Percentiles rank a stretch among this genome's conserved stretches.
phyloP scores from a whole-genome alignment of 2,797 vertebrate genomes.

The Molossus alvarezi region DNA sequence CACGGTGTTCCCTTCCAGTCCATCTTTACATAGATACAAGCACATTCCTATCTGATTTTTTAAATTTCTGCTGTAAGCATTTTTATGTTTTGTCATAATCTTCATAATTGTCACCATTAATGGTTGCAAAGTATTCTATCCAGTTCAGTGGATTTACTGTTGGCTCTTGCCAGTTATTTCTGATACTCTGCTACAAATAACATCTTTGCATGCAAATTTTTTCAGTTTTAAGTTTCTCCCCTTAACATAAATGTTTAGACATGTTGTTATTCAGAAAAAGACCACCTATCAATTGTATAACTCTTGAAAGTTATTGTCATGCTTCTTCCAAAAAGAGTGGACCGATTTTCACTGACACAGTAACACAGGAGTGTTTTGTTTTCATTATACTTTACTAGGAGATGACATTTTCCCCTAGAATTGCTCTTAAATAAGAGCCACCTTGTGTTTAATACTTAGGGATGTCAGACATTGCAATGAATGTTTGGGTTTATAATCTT shows the following conservation, averaged over 20 bases:
- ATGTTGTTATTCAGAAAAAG: neutral
- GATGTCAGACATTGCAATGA: neutral
- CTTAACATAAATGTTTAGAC: neutral
- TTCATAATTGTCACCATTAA: neutral
- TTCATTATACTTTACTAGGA: neutral
- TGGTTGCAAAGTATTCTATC: neutral
- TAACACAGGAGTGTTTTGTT: neutral
- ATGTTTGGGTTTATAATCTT: neutral
- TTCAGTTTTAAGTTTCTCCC: neutral
- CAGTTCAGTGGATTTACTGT: neutral
- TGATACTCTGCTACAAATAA: neutral
- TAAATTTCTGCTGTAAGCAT: neutral
- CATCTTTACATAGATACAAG: neutral
- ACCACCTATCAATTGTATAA: neutral
- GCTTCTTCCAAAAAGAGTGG: neutral
- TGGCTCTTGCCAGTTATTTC: neutral
- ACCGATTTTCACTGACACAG: neutral
- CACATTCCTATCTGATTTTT: neutral
- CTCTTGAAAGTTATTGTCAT: neutral
- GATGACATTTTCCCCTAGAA: neutral
- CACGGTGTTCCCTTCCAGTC: neutral
- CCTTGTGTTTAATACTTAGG: neutral
- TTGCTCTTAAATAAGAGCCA: neutral
- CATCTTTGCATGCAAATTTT: neutral
- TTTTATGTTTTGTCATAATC: neutral